Evolutionary conservation across 2,113 vertebrate species (phyloP), one percentile per base, ranked within the genome.

Genomic region (Leucosticte australis): DNA sequence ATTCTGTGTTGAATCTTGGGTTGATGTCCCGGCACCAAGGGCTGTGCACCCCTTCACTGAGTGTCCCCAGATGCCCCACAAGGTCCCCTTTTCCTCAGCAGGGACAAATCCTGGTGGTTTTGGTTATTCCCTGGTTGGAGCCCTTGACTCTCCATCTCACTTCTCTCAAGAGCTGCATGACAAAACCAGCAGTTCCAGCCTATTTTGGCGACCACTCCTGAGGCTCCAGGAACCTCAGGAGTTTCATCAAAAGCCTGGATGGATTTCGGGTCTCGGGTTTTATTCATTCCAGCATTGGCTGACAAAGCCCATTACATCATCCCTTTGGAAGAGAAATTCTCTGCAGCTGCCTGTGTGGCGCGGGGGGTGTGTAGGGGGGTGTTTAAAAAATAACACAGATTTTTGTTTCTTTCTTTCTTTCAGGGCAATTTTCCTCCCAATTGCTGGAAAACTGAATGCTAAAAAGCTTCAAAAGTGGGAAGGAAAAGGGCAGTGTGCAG

Each of bases 261-360:
- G 80, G 69, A 80, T 90, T 92, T 91, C 27, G 53, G 87, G 69
- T 91, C 71, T 76, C 15, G 10, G 67, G 65, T 95, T 96, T 93
- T 70, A 96, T 92, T 95, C 94, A 83, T 78, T 52, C 57, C 85
- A 90, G 82, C 79, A 57, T 50, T 87, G 91, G 87, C 96, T 94
- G 94, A 96, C 90, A 97, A 96, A 97, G 89, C 67, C 86, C 73
- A 92, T 96, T 83, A 96, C 87, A 96, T 96, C 94, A 96, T 53
- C 46, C 7, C 14, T 81, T 94, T 96, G 92, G 88, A 96, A 92
- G 52, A 91, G 87, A 95, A 95, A 92, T 77, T 87, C 75, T 91
- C 91, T 92, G 93, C 95, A 96, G 94, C 95, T 98, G 96, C 91
- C 91, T 92, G 83, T 73, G 88, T 80, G 87, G 70, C 3, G 13